A percentile compares a stretch with the other conserved stretches of the same genome.
phyloP scores from a whole-genome alignment of 2,888 invertebrate genomes.

The Shargacucullia verbasci region DNA sequence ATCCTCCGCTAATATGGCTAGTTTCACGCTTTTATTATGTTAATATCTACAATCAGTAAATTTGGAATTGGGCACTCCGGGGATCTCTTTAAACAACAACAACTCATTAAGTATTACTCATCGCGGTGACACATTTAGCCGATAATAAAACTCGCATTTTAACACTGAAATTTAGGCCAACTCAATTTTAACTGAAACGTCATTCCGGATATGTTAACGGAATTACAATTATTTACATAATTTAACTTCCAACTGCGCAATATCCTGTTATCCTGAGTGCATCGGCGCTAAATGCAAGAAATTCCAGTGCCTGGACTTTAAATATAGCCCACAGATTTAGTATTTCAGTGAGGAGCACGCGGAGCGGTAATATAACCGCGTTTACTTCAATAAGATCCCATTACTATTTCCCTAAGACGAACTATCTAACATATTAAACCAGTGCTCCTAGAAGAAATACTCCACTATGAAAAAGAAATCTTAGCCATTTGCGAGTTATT shows the following conservation, averaged over 20 bases:
- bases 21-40: slow-evolving; percentile 44
- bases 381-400: slow-evolving; percentile 18
- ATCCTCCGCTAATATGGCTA: slow-evolving; percentile 34
- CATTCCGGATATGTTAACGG: slow-evolving; percentile 28
- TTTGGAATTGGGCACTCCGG: not conserved
- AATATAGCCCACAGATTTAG: slow-evolving; percentile 36
- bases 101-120: slow-evolving; percentile 12
- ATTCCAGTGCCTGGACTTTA: slow-evolving; percentile 40
- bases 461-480: slow-evolving; percentile 7
- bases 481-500: slow-evolving; percentile 21
- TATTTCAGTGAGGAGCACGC: slow-evolving; percentile 11
- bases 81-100: not conserved
- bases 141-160: slow-evolving; percentile 27
- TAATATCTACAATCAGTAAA: slow-evolving; percentile 27
- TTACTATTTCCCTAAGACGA: slow-evolving; percentile 17
- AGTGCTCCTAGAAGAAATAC: slow-evolving; percentile 21
- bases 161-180: slow-evolving; percentile 25
- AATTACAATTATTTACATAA: slow-evolving; percentile 46
- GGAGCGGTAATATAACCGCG: slow-evolving; percentile 6
- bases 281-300: slow-evolving; percentile 23
- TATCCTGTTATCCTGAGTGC: slow-evolving; percentile 43
- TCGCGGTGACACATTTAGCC: slow-evolving; percentile 10
- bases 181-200: slow-evolving; percentile 21
- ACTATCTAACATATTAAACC: slow-evolving; percentile 12
- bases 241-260: slow-evolving; percentile 39